These are phyloP conservation scores for Orthonyx spaldingii DNA, from an alignment of 2,113 vertebrate genomes.

Conservation along the genomic window DNA sequence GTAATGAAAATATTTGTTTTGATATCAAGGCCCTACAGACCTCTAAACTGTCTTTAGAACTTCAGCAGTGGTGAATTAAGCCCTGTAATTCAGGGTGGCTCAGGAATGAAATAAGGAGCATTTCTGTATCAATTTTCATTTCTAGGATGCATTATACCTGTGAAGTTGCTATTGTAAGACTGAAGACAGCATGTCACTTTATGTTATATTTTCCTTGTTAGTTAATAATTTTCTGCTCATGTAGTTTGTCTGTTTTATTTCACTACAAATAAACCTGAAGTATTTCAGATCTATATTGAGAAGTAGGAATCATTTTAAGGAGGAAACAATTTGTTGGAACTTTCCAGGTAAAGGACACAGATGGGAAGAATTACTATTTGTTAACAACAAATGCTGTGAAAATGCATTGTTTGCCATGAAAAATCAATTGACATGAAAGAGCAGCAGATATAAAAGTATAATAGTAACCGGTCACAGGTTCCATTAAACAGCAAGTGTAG, in stretches of 20 bases:
- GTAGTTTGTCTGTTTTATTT: background rate
- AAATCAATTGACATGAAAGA: background rate
- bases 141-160: background rate
- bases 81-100: background rate
- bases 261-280: background rate
- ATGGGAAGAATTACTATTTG: background rate
- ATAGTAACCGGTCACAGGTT: background rate
- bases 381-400: background rate
- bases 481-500: background rate
- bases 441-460: background rate
- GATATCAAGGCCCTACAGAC: background rate
- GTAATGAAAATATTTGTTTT: too few species aligned
- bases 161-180: background rate
- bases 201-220: background rate
- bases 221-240: slow-evolving; percentile 31
- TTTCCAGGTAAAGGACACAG: background rate
- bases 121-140: background rate
- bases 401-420: background rate
- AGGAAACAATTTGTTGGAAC: background rate
- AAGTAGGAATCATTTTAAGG: background rate
- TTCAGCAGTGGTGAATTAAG: background rate
- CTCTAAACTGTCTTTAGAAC: background rate
- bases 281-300: background rate
- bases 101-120: background rate
- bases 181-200: background rate